A percentile compares a stretch with the other conserved stretches of the same genome.
phyloP scores from a whole-genome alignment of 2,797 vertebrate species.

The Enteromius viviparus region DNA sequence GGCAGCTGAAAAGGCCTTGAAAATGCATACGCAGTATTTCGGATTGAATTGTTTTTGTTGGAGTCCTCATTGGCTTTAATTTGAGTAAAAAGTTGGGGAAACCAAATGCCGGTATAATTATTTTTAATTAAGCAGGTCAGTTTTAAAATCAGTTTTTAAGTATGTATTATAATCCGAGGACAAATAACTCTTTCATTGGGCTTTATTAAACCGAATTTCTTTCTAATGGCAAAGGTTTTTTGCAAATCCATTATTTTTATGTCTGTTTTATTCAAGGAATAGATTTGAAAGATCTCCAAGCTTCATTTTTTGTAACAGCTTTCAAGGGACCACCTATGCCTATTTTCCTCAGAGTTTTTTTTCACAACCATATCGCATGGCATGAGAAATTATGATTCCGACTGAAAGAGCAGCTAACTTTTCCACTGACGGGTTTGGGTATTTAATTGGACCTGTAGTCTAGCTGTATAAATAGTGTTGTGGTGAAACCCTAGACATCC shows the following conservation, averaged over 20 bases:
- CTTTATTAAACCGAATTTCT: conserved; percentile 23
- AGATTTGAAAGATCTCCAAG: conserved; percentile 21
- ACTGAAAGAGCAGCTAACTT: conserved; percentile 21
- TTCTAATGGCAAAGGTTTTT: background rate
- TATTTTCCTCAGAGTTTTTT: conserved; percentile 34
- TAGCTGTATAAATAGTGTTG: conserved; percentile 69
- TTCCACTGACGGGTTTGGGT: conserved; percentile 60
- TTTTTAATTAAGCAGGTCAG: conserved; percentile 24
- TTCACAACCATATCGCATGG: conserved; percentile 29
- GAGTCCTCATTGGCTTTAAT: conserved; percentile 28
- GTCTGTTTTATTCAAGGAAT: background rate
- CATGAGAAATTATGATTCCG: conserved; percentile 41
- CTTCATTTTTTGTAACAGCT: conserved; percentile 24
- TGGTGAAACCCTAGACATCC: conserved; percentile 69
- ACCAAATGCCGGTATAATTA: conserved; percentile 21
- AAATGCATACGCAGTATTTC: conserved; percentile 12
- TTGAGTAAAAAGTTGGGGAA: conserved; percentile 16
- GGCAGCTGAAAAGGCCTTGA: conserved; percentile 2
- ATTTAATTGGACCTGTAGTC: conserved; percentile 63
- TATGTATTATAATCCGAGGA: conserved; percentile 18
- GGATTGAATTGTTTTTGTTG: conserved; percentile 18
- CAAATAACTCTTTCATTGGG: conserved; percentile 20
- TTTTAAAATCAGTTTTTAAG: conserved; percentile 8
- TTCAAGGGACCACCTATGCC: conserved; percentile 37
- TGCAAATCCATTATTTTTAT: conserved; percentile 1